Conservation (phyloP, 2,888 invertebrate species). For the Heteromurus nitidus region DNA sequence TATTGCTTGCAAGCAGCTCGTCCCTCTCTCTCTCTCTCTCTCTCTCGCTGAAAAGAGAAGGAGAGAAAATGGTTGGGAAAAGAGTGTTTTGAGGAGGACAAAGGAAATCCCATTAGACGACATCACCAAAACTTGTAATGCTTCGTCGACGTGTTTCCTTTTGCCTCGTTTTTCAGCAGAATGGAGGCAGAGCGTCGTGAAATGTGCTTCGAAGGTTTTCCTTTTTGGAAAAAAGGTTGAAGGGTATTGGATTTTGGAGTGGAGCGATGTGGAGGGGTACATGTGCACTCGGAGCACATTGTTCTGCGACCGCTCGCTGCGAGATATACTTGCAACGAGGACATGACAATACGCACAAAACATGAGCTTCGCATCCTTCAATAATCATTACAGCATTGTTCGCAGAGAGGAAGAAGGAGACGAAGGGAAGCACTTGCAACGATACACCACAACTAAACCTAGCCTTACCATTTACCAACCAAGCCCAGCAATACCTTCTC, state of each 20-base stretch:
- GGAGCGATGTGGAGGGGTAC: neutral
- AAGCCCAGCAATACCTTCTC: too few relatives aligned
- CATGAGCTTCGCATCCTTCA: conserved; percentile 48
- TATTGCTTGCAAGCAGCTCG: too few relatives aligned
- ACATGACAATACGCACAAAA: conserved; percentile 19
- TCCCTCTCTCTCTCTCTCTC: too few relatives aligned
- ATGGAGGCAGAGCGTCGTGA: neutral
- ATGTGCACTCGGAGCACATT: conserved; percentile 25
- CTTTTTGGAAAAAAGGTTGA: neutral
- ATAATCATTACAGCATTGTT: conserved; percentile 50
- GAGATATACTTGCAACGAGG: conserved; percentile 38
- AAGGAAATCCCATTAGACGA: too few relatives aligned
- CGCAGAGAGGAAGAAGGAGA: conserved; percentile 5
- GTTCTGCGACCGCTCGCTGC: conserved; percentile 59
- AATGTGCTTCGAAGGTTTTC: neutral
- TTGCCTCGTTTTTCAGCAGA: neutral
- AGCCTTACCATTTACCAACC: too few relatives aligned
- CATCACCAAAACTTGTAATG: too few relatives aligned
- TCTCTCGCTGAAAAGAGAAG: too few relatives aligned
- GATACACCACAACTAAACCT: too few relatives aligned
- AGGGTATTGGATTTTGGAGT: conserved; percentile 16
- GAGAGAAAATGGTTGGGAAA: neutral
- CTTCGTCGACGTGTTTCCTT: conserved; percentile 30
- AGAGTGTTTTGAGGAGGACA: too few relatives aligned
- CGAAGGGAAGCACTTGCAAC: too few relatives aligned